Conservation (phyloP, 1,140 invertebrate species). For the Phymorhynchus buccinoides region DNA sequence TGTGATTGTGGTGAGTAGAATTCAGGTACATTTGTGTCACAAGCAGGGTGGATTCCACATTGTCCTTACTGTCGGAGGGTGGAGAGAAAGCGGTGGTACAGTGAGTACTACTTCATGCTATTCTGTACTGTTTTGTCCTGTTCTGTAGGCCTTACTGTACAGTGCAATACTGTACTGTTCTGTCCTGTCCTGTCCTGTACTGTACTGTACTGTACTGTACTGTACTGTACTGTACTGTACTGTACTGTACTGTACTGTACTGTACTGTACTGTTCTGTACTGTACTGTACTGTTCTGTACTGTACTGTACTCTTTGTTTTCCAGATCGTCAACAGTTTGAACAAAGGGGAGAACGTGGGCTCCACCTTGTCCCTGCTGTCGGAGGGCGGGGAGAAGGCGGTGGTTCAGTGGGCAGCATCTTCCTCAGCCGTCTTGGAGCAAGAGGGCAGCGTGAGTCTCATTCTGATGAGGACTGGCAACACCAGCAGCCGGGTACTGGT, state of each 20-base stretch:
- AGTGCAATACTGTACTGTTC: conserved; percentile 48
- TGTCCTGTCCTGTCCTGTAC: conserved; percentile 48
- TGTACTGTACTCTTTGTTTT: conserved; percentile 38
- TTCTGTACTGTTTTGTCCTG: conserved; percentile 45
- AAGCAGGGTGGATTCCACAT: conserved; percentile 48
- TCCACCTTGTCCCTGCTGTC: conserved; percentile 48
- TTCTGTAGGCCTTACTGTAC: conserved; percentile 40
- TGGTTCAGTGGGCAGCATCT: conserved; percentile 78
- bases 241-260: conserved; percentile 52
- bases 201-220: conserved; percentile 48
- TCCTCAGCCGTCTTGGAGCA: conserved; percentile 78
- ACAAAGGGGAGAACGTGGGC: conserved; percentile 50
- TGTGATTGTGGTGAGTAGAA: too few relatives aligned
- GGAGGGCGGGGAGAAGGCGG: conserved; percentile 68
- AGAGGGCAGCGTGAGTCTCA: conserved; percentile 76
- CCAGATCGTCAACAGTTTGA: not conserved
- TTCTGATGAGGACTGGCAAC: conserved; percentile 76
- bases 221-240: conserved; percentile 50
- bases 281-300: conserved; percentile 49
- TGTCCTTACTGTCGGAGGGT: conserved; percentile 49
- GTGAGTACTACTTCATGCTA: conserved; percentile 46
- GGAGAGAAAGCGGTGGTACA: conserved; percentile 77
- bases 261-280: conserved; percentile 50
- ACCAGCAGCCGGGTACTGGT: conserved; percentile 74
- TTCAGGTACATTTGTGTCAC: too few relatives aligned